Evolutionary conservation across 2,888 invertebrate genomes (phyloP).

Genomic region (Eilema sororculum): DNA sequence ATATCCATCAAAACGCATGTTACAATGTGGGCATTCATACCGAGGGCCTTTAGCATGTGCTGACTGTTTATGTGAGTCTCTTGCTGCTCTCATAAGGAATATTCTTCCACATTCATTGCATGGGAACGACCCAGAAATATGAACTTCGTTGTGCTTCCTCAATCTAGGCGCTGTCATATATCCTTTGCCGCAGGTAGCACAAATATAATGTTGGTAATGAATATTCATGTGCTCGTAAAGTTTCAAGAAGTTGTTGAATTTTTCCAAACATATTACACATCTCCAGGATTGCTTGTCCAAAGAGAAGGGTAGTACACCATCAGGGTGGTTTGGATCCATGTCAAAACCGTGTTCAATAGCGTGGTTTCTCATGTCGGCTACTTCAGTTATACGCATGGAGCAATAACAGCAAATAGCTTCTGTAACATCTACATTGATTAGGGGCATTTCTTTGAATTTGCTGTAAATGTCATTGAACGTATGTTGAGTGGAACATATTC

Average conservation of each 20-base stretch:
- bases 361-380: constrained; percentile 70
- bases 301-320: constrained; percentile 76
- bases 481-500: constrained; percentile 65
- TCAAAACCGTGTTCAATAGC: constrained; percentile 69
- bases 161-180: constrained; percentile 78
- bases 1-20: constrained; percentile 74
- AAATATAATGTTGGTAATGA: constrained; percentile 81
- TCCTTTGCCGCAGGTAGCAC: constrained; percentile 79
- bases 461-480: constrained; percentile 75
- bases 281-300: constrained; percentile 76
- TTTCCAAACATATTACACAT: constrained; percentile 72
- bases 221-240: constrained; percentile 81
- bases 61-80: constrained; percentile 76
- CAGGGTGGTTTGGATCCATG: constrained; percentile 70
- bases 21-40: constrained; percentile 79
- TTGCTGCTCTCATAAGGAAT: constrained; percentile 74
- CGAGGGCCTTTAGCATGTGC: constrained; percentile 74
- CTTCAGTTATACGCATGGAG: constrained; percentile 57
- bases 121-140: constrained; percentile 75
- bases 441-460: constrained; percentile 80
- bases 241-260: constrained; percentile 78
- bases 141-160: constrained; percentile 79
- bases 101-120: constrained; percentile 74
- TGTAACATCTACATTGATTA: constrained; percentile 78
- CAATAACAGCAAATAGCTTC: constrained; percentile 72